Conservation (phyloP, 2,888 invertebrate genomes). For the Drosophila nigricruria region DNA sequence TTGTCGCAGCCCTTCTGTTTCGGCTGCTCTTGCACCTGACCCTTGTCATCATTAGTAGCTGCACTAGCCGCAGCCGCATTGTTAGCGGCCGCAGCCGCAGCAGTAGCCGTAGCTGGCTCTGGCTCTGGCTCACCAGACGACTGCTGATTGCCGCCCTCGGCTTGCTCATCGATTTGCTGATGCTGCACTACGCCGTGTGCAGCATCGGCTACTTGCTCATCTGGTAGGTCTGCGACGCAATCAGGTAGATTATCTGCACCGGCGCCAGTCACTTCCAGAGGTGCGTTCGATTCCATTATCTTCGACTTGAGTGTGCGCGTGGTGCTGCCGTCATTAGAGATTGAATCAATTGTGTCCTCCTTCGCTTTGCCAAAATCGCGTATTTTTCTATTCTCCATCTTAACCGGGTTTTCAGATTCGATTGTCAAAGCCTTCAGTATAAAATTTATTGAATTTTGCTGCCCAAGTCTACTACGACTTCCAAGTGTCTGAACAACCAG, state of each 20-base stretch:
- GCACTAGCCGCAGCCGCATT: background rate
- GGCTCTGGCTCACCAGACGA: background rate
- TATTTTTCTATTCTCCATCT: slow-evolving; percentile 51
- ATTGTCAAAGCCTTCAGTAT: slow-evolving; percentile 40
- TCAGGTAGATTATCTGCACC: background rate
- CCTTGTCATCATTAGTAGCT: background rate
- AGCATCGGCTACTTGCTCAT: slow-evolving; percentile 10
- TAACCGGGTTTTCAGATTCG: slow-evolving; percentile 37
- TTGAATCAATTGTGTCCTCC: slow-evolving; percentile 36
- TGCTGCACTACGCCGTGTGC: background rate
- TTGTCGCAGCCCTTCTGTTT: slow-evolving; percentile 60
- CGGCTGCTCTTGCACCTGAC: slow-evolving; percentile 15
- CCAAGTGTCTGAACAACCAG: slow-evolving; percentile 5
- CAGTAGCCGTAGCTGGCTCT: background rate
- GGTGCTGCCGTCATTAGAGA: slow-evolving; percentile 31
- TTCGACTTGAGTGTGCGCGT: slow-evolving; percentile 16
- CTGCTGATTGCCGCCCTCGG: background rate
- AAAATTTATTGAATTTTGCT: slow-evolving; percentile 62
- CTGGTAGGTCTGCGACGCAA: background rate
- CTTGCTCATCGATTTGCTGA: slow-evolving; percentile 3
- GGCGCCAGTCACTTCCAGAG: background rate
- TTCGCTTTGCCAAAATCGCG: slow-evolving; percentile 35
- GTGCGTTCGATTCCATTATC: slow-evolving; percentile 16
- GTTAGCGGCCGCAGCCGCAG: background rate
- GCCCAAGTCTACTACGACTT: slow-evolving; percentile 51